Evolutionary conservation across 2,797 vertebrate species (phyloP), one percentile per base, ranked within the genome.

Genomic region (Acestrorhynchus altus): DNA sequence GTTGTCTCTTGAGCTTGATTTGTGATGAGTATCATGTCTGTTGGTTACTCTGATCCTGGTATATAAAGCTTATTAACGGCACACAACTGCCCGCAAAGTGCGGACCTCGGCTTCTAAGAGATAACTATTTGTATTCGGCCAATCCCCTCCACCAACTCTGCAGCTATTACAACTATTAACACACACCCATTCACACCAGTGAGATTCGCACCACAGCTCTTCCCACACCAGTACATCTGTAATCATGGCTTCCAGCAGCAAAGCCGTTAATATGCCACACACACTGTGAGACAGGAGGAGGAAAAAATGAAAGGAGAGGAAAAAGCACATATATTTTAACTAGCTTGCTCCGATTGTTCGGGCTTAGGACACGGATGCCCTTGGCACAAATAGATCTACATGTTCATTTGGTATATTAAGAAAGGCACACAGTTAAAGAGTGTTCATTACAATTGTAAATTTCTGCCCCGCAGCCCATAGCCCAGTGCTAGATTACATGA

Each of bases 391-490:
- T 95, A 95, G 92, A 96, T 95, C 94, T 94, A 94, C 94, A 92
- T 96, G 96, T 97, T 97, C 95, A 96, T 96, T 95, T 94, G 95
- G 94, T 95, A 86, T 95, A 96, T 97, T 96, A 98, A 95, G 94
- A 96, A 94, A 96, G 94, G 95, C 95, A 94, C 96, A 95, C 95
- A 95, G 96, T 95, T 98, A 98, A 98, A 97, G 95, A 96, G 95
- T 95, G 95, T 98, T 98, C 96, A 97, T 99, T 99, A 97, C 97
- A 96, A 98, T 98, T 98, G 97, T 97, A 98, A 98, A 98, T 98
- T 96, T 95, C 92, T 93, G 95, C 96, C 98, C 96, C 82, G 86
- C 91, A 96, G 96, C 96, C 94, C 92, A 91, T 94, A 93, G 95
- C 95, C 95, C 91, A 88, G 93, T 91, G 90, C 94, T 96, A 95